Conservation (phyloP, 1,140 invertebrate genomes). For the Sitobion miscanthi region DNA sequence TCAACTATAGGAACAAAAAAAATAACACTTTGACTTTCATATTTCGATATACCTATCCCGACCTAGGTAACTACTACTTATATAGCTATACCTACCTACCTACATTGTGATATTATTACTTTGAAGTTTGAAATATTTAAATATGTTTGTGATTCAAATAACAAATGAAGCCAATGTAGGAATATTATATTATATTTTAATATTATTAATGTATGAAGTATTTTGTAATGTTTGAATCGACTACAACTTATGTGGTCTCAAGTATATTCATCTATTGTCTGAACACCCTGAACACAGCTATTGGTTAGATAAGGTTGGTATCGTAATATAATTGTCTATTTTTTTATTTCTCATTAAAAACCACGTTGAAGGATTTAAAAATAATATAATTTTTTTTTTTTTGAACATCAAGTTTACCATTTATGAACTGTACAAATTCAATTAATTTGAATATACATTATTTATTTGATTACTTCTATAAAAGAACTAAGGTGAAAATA, state of each 20-base stretch:
- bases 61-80: no score
- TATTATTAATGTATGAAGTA: background rate
- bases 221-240: no score
- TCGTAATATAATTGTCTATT: no score
- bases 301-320: no score
- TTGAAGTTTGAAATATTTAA: background rate
- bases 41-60: no score
- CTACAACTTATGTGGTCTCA: no score
- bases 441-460: constrained; percentile 7
- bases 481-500: background rate
- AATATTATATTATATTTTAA: background rate
- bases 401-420: background rate
- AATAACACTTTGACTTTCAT: background rate
- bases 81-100: no score
- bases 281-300: no score
- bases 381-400: background rate
- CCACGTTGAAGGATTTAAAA: background rate
- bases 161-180: background rate
- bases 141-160: background rate
- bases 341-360: no score
- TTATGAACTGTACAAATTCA: background rate
- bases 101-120: no score
- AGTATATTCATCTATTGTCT: no score
- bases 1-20: background rate
- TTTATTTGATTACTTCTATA: background rate